phyloP scores from a whole-genome alignment of 2,888 invertebrate genomes.

The Uropetala carovei region DNA sequence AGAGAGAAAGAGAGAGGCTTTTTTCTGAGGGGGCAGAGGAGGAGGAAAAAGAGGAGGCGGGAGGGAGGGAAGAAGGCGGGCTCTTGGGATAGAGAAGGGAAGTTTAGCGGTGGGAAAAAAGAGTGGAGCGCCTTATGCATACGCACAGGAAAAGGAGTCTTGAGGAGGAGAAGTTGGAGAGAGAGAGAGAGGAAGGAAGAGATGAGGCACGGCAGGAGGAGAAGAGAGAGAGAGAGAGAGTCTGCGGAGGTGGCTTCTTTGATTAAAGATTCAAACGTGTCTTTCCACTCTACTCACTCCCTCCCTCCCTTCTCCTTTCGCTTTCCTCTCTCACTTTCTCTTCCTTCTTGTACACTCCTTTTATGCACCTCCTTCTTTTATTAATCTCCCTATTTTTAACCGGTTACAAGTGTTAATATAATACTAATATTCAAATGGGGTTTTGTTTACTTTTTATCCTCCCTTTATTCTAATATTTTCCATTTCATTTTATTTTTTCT shows the following conservation, averaged over 20 bases:
- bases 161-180: not conserved
- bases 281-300: not conserved
- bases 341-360: not conserved
- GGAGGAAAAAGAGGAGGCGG: not conserved
- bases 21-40: not conserved
- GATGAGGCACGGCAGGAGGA: too few relatives aligned
- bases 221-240: too few relatives aligned
- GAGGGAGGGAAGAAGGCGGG: too few relatives aligned
- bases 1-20: not conserved
- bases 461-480: too few relatives aligned
- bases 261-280: slow-evolving; percentile 25
- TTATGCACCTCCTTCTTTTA: too few relatives aligned
- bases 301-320: not conserved
- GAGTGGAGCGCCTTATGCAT: not conserved
- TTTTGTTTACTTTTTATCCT: too few relatives aligned
- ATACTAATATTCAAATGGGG: too few relatives aligned
- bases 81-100: not conserved
- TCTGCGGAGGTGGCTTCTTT: not conserved
- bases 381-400: too few relatives aligned
- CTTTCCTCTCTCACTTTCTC: not conserved
- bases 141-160: not conserved
- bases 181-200: too few relatives aligned
- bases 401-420: too few relatives aligned
- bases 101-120: slow-evolving; percentile 32
- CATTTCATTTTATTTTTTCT: too few relatives aligned